Conservation (phyloP, 2,113 vertebrate species). For the Phoxinus phoxinus region DNA sequence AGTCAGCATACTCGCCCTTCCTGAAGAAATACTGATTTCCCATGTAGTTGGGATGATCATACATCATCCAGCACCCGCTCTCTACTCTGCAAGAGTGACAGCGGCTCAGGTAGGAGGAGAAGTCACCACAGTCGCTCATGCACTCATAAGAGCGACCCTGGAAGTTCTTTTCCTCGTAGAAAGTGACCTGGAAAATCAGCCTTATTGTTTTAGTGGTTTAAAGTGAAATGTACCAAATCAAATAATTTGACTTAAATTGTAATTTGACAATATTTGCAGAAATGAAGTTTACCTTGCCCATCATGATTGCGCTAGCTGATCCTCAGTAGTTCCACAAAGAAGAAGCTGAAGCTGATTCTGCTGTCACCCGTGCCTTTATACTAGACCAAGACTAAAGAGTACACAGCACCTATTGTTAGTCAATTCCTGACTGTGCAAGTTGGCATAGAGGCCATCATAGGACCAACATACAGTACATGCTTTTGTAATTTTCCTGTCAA, state of each 20-base stretch:
- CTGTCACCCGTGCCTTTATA: slow-evolving; percentile 39
- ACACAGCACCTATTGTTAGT: slow-evolving; percentile 10
- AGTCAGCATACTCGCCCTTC: slow-evolving; percentile 59
- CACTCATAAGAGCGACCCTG: slow-evolving; percentile 71
- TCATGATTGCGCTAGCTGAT: slow-evolving; percentile 21
- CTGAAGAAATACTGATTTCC: slow-evolving; percentile 60
- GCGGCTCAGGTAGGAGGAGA: slow-evolving; percentile 57
- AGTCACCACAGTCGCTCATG: slow-evolving; percentile 69
- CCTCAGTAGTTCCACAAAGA: neutral
- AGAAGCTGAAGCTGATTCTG: neutral
- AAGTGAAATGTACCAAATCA: neutral
- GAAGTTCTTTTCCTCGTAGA: slow-evolving; percentile 74
- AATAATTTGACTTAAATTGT: neutral
- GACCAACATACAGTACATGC: slow-evolving; percentile 1
- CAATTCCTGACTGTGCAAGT: slow-evolving; percentile 46
- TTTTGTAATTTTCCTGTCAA: slow-evolving; percentile 1
- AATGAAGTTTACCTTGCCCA: slow-evolving; percentile 16
- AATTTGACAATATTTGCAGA: neutral
- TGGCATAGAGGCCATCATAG: neutral
- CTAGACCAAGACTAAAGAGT: slow-evolving; percentile 36
- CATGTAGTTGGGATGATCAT: slow-evolving; percentile 49
- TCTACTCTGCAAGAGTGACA: slow-evolving; percentile 62
- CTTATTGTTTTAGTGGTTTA: neutral
- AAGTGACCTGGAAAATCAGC: slow-evolving; percentile 63
- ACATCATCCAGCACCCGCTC: slow-evolving; percentile 62